These are phyloP conservation scores for Chorisops tibialis DNA, from an alignment of 2,888 invertebrate species.

Conservation along the genomic window DNA sequence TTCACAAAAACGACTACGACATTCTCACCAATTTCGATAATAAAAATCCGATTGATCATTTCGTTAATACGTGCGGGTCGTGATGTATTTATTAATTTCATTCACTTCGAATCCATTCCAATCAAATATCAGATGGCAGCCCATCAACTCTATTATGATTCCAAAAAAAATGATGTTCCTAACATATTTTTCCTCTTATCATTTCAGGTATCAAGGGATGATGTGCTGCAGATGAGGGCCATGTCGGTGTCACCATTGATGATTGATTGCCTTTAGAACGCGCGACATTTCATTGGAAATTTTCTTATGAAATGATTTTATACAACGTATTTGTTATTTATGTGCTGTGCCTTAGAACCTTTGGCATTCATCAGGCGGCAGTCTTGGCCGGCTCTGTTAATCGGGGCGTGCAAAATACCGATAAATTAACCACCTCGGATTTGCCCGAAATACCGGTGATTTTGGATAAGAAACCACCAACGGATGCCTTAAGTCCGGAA, in stretches of 20 bases:
- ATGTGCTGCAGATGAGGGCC: conserved; percentile 14
- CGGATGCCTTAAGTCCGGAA: conserved; percentile 20
- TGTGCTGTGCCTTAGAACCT: conserved; percentile 32
- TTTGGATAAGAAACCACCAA: neutral
- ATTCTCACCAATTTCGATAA: conserved; percentile 19
- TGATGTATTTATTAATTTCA: conserved; percentile 23
- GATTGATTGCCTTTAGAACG: conserved; percentile 14
- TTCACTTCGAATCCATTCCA: neutral
- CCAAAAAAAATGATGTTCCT: neutral
- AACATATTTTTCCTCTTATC: conserved; percentile 22
- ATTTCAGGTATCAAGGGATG: conserved; percentile 20
- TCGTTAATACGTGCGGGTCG: conserved; percentile 21
- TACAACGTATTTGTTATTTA: conserved; percentile 29
- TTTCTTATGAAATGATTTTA: conserved; percentile 29
- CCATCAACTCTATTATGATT: neutral
- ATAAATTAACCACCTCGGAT: conserved; percentile 1
- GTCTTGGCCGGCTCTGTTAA: conserved; percentile 21
- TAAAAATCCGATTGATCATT: conserved; percentile 25
- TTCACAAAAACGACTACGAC: too few relatives aligned
- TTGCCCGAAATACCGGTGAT: neutral
- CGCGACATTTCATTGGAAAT: conserved; percentile 22
- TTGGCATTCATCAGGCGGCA: conserved; percentile 20
- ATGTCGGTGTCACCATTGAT: conserved; percentile 22
- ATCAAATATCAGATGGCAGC: neutral
- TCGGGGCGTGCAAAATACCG: conserved; percentile 11